These are phyloP conservation scores for Brachionus rubens DNA, from an alignment of 1,140 invertebrate genomes.

Conservation along the genomic window DNA sequence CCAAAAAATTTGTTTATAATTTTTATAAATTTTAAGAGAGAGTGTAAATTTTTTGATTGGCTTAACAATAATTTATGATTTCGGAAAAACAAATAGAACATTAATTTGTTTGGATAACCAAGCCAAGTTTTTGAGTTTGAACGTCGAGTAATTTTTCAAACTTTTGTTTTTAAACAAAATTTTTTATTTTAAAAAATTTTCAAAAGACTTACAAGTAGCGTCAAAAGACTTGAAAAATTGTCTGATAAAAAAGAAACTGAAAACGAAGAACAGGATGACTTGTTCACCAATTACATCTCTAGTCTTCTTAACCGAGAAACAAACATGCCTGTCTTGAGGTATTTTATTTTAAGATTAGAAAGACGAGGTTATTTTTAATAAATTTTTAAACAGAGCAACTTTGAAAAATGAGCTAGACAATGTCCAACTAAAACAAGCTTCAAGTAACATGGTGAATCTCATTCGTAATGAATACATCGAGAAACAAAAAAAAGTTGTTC, in stretches of 20 bases:
- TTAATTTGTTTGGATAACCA: conserved; percentile 13
- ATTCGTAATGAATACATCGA: conserved; percentile 25
- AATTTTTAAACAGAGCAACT: neutral
- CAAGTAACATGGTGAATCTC: neutral
- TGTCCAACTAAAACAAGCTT: neutral
- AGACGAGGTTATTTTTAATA: neutral
- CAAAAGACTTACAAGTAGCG: neutral
- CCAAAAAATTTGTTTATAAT: neutral
- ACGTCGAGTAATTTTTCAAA: conserved; percentile 16
- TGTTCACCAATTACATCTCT: neutral
- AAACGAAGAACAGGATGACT: neutral
- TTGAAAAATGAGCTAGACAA: neutral
- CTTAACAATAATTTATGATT: neutral
- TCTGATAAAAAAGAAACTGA: neutral
- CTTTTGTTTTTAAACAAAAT: too few species aligned
- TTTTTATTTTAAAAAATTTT: too few species aligned
- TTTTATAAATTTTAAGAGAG: neutral
- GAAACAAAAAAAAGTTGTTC: conserved; percentile 1
- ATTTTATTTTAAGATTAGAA: neutral
- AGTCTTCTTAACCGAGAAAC: neutral
- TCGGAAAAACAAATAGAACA: neutral
- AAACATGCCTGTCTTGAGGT: conserved; percentile 11
- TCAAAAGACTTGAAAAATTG: neutral
- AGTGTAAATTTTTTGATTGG: neutral
- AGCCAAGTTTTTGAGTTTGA: conserved; percentile 7